Base-by-base conservation (phyloP, 1,140 invertebrate species). In the Lasioglossum albipes region DNA sequence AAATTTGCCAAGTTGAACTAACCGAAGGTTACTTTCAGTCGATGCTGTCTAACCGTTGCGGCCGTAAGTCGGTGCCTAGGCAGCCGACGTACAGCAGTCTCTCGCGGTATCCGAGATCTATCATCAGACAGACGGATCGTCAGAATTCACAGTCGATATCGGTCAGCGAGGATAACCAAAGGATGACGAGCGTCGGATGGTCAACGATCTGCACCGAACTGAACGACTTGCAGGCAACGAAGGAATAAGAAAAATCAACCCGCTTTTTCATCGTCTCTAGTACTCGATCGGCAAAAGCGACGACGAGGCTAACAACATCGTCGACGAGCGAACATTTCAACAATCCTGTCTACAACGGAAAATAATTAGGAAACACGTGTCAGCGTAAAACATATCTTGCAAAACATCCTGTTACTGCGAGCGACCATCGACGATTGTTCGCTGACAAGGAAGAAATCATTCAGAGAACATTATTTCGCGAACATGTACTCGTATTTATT, bases 251-350 rank as follows among this genome's bases (percentile, higher is more conserved):
- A 27, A 2, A 41, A 27, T 6, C 79, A 52, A 0, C 3, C 45
- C 1, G 2, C 16, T 12, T 92, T 0, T 45, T 92, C 52, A 86
- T 93, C 69, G 91, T 92, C 36, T 27, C 27, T 27, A 27, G 27
- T 27, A n/a, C 27, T 91, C 91, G 16, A 83, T 93, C 36, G 91
- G 91, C 42, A 90, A 91, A 52, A 86, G 83, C 52, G 87, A 89
- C 71, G 87, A 90, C 62, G 89, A 91, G 27, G 86, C 81, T 9
- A 88, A 90, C 73, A 91, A 90, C 27, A 90, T 88, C 41, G 36
- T 79, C 20, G 84, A 82, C 42, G 86, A 84, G 94, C 92, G 9
- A 95, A 95, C 83, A 95, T 96, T 27, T 27, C 27, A 27, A 27
- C 27, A 27, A 27, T 27, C 27, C 27, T 0, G 27, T 27, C 27